Evolutionary conservation across 2,113 vertebrate genomes (phyloP), one percentile per base, ranked within the genome.

Genomic region (Scomber japonicus): DNA sequence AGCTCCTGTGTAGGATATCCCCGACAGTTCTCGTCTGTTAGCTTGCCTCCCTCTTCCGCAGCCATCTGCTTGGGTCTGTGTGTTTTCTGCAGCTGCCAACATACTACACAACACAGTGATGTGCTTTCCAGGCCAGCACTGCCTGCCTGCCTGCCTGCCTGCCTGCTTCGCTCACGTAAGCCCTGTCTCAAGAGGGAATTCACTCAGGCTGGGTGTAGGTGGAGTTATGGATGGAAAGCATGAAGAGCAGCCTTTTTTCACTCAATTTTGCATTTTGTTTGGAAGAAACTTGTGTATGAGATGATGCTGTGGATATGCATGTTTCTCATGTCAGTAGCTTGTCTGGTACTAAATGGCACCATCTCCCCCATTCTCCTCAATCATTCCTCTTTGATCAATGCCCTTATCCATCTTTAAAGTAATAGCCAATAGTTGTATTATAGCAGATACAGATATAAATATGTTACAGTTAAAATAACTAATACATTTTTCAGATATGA

Each of bases 1-100:
- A 83, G 83, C 90, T 86, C 74, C 71, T 76, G 72, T 86, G 82
- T 70, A 94, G 92, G 93, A 91, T 91, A 87, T 92, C 91, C 93
- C 92, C 70, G 24, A 79, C 89, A 86, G 89, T 88, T 87, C 80
- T 88, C 71, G 80, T 91, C 86, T 91, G 85, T 92, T 90, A 82
- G 89, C 86, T 86, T 24, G 79, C 91, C 87, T 92, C 79, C 79
- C 84, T 89, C 84, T 87, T 89, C 84, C 21, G 19, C 71, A 77
- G 85, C 91, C 92, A 92, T 92, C 93, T 94, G 93, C 81, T 92
- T 56, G 4, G 69, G 78, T 83, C 82, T 44, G 69, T 89, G 87
- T 90, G 83, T 92, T 88, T 88, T 75, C 81, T 11, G 57, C 90
- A 88, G 89, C 89, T 90, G 90, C 90, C 90, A 89, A 86, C 87